Evolutionary conservation across 2,113 vertebrate species (phyloP), one percentile per base, ranked within the genome.

Genomic region (Meriones unguiculatus): DNA sequence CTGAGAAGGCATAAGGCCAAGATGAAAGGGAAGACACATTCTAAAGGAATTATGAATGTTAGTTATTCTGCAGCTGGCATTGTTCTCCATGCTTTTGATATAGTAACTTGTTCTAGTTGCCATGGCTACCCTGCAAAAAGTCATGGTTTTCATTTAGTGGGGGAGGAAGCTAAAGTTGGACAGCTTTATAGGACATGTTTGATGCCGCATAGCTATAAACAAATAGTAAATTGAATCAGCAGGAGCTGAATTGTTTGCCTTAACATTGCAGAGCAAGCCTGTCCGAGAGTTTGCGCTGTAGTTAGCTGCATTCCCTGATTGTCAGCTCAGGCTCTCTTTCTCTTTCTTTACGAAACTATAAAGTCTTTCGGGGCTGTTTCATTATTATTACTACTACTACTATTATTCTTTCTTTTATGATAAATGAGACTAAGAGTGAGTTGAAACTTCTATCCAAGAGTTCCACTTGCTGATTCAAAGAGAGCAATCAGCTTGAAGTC

Each of bases 401-500:
- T 10, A 4, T 1, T 20, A 30, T 72, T 75, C 38, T 69, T 67
- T 38, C 76, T 30, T 94, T 93, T 77, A 81, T 90, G 91, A 95
- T n/a, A 64, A 97, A 96, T 90, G 89, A 80, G 46, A 72, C 65
- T 64, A n/a, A 84, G 35, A 87, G 50, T 46, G 30, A 96, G 87
- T 77, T 88, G 87, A 82, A 70, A 30, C 52, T 35, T 90, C 59
- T 35, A 38, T 64, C 75, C 38, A 84, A 93, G 46, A 87, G 77
- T 91, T 70, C 17, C 41, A 50, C 93, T 93, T 96, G 85, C 93
- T 96, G 84, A 80, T 73, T 95, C 87, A 52, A 52, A 93, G 72
- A 94, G 92, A 94, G 90, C 11, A 90, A 95, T 90, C 81, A 82
- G 95, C 59, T 97, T 92, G 54, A 96, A 96, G 90, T 90, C 52